Percentiles rank a stretch among this genome's conserved stretches.
Conservation (phyloP, 2,888 invertebrate species). For the Pachliopta kotzebuea region DNA sequence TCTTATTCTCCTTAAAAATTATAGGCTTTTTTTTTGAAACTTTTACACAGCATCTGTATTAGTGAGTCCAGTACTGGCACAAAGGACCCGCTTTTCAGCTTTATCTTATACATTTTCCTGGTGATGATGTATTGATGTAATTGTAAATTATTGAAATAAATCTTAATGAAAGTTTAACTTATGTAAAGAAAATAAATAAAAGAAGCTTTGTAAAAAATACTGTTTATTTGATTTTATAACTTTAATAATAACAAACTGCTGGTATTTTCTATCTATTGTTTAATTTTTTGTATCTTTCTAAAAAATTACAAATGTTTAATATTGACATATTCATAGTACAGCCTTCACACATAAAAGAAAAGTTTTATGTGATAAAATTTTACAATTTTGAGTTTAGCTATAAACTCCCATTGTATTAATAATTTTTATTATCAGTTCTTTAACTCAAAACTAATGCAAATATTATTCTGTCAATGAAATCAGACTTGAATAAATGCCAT, state of each 20-base stretch:
- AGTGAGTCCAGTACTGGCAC: too few relatives aligned
- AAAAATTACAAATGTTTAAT: conserved; percentile 1
- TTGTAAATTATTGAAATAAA: too few relatives aligned
- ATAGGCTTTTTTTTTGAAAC: too few relatives aligned
- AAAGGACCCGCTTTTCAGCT: too few relatives aligned
- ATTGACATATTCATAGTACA: neutral
- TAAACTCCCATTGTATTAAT: neutral
- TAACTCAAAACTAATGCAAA: neutral
- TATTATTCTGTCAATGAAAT: conserved; percentile 1
- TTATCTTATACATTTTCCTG: too few relatives aligned
- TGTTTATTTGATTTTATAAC: conserved; percentile 26
- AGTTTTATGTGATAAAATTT: conserved; percentile 1
- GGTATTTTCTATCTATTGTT: conserved; percentile 13
- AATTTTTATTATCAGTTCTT: neutral
- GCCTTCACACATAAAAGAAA: neutral
- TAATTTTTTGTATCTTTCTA: conserved; percentile 5
- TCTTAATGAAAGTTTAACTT: too few relatives aligned
- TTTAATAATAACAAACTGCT: conserved; percentile 19
- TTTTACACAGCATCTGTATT: too few relatives aligned
- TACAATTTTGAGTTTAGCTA: neutral
- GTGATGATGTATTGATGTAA: too few relatives aligned
- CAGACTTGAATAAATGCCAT: conserved; percentile 23
- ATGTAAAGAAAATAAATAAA: conserved; percentile 4
- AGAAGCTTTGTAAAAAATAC: conserved; percentile 26
- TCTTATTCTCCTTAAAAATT: too few relatives aligned